Percentiles rank a stretch among this genome's conserved stretches.
phyloP scores from a whole-genome alignment of 2,797 vertebrate genomes.

The Brachyalestes nurse region DNA sequence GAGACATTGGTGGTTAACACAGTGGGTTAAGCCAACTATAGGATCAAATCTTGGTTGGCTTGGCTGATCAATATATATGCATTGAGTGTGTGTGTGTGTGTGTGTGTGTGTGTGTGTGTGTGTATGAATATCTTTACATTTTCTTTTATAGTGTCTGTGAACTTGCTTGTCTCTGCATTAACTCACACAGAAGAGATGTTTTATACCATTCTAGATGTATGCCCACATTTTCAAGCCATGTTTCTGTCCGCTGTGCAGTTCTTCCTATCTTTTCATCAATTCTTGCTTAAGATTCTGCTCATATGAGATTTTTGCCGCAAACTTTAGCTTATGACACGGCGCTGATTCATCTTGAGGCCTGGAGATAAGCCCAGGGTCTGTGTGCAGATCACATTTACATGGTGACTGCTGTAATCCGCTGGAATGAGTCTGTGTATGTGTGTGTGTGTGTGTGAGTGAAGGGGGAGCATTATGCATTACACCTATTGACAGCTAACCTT shows the following conservation, averaged over 20 bases:
- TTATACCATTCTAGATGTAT: background rate
- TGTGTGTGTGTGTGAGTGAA: background rate
- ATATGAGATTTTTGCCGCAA: background rate
- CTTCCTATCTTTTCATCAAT: constrained; percentile 9
- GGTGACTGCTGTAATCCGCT: constrained; percentile 23
- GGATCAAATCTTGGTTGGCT: no score
- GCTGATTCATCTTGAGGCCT: constrained; percentile 12
- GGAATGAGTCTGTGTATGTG: background rate
- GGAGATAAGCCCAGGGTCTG: constrained; percentile 22
- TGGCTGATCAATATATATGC: no score
- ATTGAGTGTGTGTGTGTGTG: no score
- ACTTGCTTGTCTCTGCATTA: background rate
- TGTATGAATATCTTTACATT: no score
- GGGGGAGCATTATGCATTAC: constrained; percentile 1
- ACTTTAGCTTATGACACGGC: constrained; percentile 9
- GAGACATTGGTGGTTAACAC: no score
- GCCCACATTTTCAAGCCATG: background rate
- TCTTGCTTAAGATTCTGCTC: constrained; percentile 2
- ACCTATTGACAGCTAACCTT: constrained; percentile 16
- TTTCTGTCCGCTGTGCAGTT: background rate
- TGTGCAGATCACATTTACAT: constrained; percentile 21
- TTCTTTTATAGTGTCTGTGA: no score
- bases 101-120: no score
- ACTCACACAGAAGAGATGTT: background rate
- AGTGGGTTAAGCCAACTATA: no score